phyloP scores from a whole-genome alignment of 2,113 vertebrate species.

The Shinisaurus crocodilurus region DNA sequence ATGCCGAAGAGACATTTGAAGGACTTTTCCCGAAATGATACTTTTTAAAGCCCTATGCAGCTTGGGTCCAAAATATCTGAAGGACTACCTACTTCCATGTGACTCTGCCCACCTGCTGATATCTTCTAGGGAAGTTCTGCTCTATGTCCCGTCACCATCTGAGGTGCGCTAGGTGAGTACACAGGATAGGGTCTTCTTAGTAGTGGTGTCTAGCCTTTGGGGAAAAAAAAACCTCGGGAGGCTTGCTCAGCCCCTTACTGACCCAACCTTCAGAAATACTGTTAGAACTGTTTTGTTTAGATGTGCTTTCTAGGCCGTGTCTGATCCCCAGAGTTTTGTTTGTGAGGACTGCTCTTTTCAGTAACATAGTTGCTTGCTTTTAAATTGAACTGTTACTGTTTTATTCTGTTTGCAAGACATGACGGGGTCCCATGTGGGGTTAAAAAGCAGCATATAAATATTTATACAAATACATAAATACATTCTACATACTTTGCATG shows the following conservation, averaged over 20 bases:
- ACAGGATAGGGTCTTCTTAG: no score
- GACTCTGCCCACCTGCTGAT: no score
- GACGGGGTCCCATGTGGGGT: not conserved
- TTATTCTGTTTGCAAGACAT: not conserved
- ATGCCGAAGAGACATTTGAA: no score
- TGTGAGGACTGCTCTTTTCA: not conserved
- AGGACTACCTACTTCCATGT: no score
- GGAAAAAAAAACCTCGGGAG: no score
- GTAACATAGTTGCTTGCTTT: not conserved
- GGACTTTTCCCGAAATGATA: no score
- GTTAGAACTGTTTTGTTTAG: not conserved
- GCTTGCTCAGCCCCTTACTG: not conserved
- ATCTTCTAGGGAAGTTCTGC: no score
- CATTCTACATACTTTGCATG: slow-evolving; percentile 79
- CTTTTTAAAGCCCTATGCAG: no score
- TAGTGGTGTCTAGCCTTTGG: no score
- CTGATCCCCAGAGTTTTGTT: not conserved
- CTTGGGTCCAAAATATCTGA: no score
- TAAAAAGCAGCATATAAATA: not conserved
- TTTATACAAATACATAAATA: not conserved
- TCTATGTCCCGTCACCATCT: no score
- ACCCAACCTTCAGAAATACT: not conserved
- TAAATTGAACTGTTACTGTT: not conserved
- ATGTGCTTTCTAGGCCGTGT: not conserved
- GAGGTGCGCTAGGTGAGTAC: no score